Evolutionary conservation across 2,113 vertebrate genomes (phyloP).

Genomic region (Cavia aperea): DNA sequence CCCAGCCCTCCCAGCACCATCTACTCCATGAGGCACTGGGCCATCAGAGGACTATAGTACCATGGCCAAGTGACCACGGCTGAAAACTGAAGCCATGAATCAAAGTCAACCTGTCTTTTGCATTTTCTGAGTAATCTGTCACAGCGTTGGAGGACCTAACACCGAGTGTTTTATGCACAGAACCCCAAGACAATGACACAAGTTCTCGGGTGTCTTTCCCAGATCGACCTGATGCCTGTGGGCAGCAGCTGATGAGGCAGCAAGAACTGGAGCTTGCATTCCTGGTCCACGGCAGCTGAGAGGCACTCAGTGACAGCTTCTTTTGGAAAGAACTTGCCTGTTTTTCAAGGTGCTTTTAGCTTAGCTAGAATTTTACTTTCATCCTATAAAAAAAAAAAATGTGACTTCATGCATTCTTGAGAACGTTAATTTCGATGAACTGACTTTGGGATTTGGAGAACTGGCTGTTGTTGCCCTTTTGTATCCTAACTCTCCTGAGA

Average conservation of each 20-base stretch:
- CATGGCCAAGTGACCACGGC: not conserved
- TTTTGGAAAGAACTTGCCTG: not conserved
- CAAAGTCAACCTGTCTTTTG: not conserved
- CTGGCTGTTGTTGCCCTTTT: not conserved
- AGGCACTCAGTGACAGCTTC: not conserved
- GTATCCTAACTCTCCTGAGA: not conserved
- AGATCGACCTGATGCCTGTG: not conserved
- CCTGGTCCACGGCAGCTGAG: not conserved
- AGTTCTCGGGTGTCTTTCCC: no score
- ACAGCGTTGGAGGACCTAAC: not conserved
- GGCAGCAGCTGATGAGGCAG: not conserved
- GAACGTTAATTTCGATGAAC: not conserved
- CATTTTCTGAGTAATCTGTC: not conserved
- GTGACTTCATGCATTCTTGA: not conserved
- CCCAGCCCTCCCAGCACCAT: no score
- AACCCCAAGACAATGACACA: not conserved
- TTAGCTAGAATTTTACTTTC: not conserved
- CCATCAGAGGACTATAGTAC: no score
- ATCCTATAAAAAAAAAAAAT: not conserved
- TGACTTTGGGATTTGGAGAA: not conserved
- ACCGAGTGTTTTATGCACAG: not conserved
- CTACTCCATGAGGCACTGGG: not conserved
- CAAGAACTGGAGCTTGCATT: not conserved
- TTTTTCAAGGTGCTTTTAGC: not conserved
- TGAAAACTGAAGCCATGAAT: not conserved